These are phyloP conservation scores for Coccyzus lansbergi DNA, from an alignment of 2,797 vertebrate species.

Conservation along the genomic window DNA sequence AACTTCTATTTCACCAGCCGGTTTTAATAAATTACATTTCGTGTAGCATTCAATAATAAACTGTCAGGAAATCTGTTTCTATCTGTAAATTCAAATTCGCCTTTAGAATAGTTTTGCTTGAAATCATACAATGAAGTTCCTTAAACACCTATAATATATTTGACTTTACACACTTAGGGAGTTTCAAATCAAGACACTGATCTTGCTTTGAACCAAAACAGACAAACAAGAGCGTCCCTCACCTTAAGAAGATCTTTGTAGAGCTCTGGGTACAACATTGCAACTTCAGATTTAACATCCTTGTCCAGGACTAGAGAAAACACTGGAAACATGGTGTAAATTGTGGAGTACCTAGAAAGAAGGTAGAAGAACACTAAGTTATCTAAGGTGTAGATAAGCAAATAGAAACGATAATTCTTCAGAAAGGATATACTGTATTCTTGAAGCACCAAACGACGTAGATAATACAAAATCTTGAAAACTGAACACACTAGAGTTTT, in stretches of 20 bases:
- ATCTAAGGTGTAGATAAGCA: background rate
- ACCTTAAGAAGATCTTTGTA: constrained; percentile 99
- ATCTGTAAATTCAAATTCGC: background rate
- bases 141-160: background rate
- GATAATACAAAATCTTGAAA: background rate
- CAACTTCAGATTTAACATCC: constrained; percentile 97
- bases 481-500: background rate
- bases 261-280: constrained; percentile 97
- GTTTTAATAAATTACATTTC: constrained; percentile 57
- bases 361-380: background rate
- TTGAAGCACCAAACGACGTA: background rate
- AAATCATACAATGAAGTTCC: background rate
- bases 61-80: constrained; percentile 7
- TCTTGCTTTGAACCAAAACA: background rate
- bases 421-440: background rate
- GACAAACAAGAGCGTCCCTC: background rate
- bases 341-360: constrained; percentile 89
- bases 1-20: constrained; percentile 26
- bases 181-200: background rate
- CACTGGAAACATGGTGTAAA: constrained; percentile 99
- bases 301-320: constrained; percentile 98
- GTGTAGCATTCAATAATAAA: constrained; percentile 9
- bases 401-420: background rate
- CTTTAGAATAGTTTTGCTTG: background rate
- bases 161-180: background rate